These are phyloP conservation scores for Nibea coibor DNA, from an alignment of 2,113 vertebrate genomes.

Conservation along the genomic window DNA sequence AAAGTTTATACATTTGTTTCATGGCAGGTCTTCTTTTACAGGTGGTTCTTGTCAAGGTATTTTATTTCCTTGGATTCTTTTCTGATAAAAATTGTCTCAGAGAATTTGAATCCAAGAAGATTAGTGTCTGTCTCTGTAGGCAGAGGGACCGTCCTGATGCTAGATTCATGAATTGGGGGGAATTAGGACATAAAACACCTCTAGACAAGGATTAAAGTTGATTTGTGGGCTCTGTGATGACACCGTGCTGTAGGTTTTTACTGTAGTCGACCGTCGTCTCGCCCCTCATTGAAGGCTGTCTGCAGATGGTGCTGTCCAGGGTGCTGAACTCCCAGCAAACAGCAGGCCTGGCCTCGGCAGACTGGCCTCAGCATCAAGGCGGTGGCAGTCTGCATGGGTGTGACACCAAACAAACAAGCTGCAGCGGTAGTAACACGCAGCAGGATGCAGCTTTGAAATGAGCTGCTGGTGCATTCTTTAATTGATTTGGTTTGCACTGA, in stretches of 20 bases:
- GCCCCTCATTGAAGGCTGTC: not conserved
- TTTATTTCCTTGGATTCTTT: not conserved
- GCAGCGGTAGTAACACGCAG: slow-evolving; percentile 22
- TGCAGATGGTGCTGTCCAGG: slow-evolving; percentile 70
- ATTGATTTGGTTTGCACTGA: slow-evolving; percentile 10
- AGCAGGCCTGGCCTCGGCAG: slow-evolving; percentile 13
- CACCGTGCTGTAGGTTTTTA: not conserved
- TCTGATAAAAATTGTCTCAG: not conserved
- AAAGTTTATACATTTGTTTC: not conserved
- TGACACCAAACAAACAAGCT: slow-evolving; percentile 57
- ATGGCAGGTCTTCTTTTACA: not conserved
- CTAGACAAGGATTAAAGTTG: not conserved
- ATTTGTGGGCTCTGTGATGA: not conserved
- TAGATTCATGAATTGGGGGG: not conserved
- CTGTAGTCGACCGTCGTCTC: too few species aligned
- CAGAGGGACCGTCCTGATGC: not conserved
- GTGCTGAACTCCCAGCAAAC: slow-evolving; percentile 69
- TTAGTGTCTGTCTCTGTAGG: not conserved
- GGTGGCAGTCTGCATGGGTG: slow-evolving; percentile 55
- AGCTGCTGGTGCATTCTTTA: slow-evolving; percentile 16
- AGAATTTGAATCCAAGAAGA: too few species aligned
- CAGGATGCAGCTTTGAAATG: slow-evolving; percentile 4
- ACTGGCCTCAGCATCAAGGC: slow-evolving; percentile 25
- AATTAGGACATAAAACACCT: not conserved
- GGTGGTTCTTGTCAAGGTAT: not conserved